Evolutionary conservation across 1,140 invertebrate genomes (phyloP), one percentile per base, ranked within the genome.

Genomic region (Lepidurus couesii): DNA sequence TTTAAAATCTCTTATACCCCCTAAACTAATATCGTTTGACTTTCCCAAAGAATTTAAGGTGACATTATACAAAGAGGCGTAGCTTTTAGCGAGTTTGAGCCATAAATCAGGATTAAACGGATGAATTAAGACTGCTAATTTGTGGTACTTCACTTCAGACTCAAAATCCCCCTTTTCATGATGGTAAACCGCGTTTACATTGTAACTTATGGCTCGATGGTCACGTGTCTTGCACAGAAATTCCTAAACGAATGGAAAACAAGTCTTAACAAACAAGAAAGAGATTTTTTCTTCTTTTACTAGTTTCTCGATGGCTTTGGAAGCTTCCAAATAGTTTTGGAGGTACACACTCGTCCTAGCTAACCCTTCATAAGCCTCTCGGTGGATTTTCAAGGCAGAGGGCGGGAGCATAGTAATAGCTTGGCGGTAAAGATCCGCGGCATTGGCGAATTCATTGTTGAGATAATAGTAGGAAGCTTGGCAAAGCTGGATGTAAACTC

Each of bases 311-410:
- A 65, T 65, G 6, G 53, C 53, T 13, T 65, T 65, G 1, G 21
- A 65, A 65, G 53, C 13, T 65, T 65, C 53, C 21, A n/a, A 4
- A 65, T 65, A 16, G 16, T 65, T 21, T 65, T 21, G 4, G 16
- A 65, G 9, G 53, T 21, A 16, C 7, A 65, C 9, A 65, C 53
- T 65, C 13, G 53, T 65, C 21, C 53, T 65, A n/a, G 53, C 53
- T 65, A 65, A 65, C 4, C 53, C 53, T 65, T 65, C 53, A 21
- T 65, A 65, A 65, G 53, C 53, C 21, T 65, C 53, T 65, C 53
- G 53, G n/a, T 65, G 53, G 21, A 65, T 65, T 65, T 65, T 65
- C 13, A 65, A 16, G 53, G 53, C 53, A 21, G 53, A 65, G 21
- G 53, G 21, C 16, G 53, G 53, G 16, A 65, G 21, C 16, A 13